Conservation (phyloP, 2,113 vertebrate species). For the Leptocoma aspasia region DNA sequence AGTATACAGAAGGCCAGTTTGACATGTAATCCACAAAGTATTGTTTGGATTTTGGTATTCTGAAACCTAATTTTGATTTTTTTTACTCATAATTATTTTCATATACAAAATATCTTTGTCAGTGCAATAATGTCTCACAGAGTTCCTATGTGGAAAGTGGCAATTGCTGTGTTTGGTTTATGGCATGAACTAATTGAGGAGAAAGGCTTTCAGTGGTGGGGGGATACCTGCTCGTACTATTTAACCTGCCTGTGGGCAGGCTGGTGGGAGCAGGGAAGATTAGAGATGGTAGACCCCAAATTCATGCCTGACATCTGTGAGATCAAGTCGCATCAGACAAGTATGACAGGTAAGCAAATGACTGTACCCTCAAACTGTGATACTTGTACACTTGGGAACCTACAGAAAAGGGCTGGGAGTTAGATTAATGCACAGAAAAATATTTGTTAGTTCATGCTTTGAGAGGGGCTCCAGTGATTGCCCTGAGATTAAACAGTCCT, state of each 20-base stretch:
- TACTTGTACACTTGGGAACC: neutral
- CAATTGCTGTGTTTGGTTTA: neutral
- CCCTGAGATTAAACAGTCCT: neutral
- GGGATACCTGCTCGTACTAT: fast-evolving
- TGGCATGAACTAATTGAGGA: neutral
- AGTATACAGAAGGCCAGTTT: neutral
- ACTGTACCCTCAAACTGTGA: neutral
- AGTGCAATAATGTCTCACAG: neutral
- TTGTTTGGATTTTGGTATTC: neutral
- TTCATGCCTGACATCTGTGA: neutral
- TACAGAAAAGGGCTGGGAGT: neutral
- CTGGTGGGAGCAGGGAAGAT: neutral
- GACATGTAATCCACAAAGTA: neutral
- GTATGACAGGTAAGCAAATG: neutral
- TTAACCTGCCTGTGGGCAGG: neutral
- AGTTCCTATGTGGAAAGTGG: neutral
- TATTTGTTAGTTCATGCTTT: neutral
- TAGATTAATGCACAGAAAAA: neutral
- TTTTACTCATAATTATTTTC: neutral
- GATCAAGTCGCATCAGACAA: neutral
- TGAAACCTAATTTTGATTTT: neutral
- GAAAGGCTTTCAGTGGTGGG: neutral
- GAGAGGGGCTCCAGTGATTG: neutral
- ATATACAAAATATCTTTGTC: neutral
- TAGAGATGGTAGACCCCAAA: neutral